Conservation (phyloP, 2,113 vertebrate species). For the Budorcas taxicolor region DNA sequence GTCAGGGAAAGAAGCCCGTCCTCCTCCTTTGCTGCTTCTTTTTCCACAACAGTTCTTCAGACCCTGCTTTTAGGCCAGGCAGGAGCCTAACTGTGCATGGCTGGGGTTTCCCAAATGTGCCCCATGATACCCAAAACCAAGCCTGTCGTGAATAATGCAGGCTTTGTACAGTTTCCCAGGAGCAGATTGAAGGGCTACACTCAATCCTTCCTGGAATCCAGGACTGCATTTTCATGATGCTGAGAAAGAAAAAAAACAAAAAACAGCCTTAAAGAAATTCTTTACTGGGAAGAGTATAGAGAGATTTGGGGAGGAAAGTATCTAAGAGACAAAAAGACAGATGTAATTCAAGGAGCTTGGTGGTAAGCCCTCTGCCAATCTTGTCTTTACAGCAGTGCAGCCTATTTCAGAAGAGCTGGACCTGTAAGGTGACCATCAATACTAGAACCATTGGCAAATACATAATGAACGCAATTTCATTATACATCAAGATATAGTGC, state of each 20-base stretch:
- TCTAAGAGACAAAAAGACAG: slow-evolving; percentile 15
- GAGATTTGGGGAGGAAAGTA: not conserved
- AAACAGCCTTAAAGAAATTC: not conserved
- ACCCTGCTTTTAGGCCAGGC: not conserved
- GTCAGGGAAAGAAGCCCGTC: not conserved
- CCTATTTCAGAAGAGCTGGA: not conserved
- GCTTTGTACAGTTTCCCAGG: slow-evolving; percentile 55
- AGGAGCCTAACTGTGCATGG: not conserved
- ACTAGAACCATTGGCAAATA: not conserved
- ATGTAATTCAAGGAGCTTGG: not conserved
- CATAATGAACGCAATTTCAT: not conserved
- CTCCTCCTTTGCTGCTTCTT: not conserved
- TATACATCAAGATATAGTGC: not conserved
- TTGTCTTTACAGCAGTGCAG: not conserved
- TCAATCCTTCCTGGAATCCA: slow-evolving; percentile 7
- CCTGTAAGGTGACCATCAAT: not conserved
- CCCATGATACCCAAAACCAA: slow-evolving; percentile 49
- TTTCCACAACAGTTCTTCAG: not conserved
- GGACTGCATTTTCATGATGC: slow-evolving; percentile 29
- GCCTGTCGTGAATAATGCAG: slow-evolving; percentile 39
- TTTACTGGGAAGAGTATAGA: not conserved
- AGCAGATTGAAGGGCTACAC: slow-evolving; percentile 30
- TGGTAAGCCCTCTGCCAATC: not conserved
- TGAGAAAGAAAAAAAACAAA: not conserved
- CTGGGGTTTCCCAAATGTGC: slow-evolving; percentile 54